Conservation (phyloP, 1,140 invertebrate genomes). For the Lineus longissimus region DNA sequence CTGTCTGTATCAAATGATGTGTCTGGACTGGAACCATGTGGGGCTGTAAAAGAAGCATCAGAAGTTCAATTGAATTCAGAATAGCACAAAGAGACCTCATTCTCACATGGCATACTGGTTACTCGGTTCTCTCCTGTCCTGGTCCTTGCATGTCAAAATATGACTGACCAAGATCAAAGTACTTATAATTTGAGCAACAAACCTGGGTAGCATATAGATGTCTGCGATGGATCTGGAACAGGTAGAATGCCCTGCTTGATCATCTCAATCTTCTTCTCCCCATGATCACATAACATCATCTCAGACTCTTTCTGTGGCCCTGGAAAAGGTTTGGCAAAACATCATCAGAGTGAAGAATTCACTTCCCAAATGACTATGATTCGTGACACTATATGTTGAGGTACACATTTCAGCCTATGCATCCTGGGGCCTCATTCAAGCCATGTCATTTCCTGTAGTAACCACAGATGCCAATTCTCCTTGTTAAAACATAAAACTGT, state of each 20-base stretch:
- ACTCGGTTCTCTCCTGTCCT: no score
- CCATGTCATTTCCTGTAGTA: no score
- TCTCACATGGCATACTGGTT: no score
- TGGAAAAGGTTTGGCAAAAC: neutral
- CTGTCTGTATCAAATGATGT: conserved; percentile 6
- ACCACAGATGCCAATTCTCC: no score
- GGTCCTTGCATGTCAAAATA: no score
- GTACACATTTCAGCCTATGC: neutral
- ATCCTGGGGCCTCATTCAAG: neutral
- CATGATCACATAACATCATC: no score
- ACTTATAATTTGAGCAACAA: no score
- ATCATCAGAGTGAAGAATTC: neutral
- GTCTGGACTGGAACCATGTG: neutral
- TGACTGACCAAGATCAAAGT: no score
- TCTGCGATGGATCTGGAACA: neutral
- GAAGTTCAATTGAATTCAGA: neutral
- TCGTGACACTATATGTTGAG: neutral
- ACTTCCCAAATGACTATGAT: no score
- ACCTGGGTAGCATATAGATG: neutral
- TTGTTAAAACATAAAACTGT: no score
- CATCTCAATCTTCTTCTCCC: neutral
- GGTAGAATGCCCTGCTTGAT: neutral
- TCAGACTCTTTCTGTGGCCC: neutral
- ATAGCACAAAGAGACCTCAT: no score
- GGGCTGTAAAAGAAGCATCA: neutral